These are phyloP conservation scores for Bhutanitis thaidina DNA, from an alignment of 2,888 invertebrate species.

Conservation along the genomic window DNA sequence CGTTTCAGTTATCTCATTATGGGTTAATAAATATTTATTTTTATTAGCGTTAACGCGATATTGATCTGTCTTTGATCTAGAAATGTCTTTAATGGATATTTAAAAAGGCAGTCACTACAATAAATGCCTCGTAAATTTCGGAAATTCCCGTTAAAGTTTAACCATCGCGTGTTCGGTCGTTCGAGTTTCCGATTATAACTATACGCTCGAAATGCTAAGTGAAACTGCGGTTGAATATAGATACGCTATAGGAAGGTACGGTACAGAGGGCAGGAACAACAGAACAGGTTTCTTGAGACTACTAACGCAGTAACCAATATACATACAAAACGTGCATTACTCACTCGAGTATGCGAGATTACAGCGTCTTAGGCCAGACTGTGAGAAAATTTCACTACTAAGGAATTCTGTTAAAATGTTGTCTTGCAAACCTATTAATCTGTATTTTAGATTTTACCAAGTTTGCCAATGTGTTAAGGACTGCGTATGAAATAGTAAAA, in stretches of 20 bases:
- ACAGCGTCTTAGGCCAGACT: conserved; percentile 49
- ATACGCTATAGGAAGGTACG: conserved; percentile 54
- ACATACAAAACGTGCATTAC: conserved; percentile 68
- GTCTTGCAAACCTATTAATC: too few species aligned
- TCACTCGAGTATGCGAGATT: conserved; percentile 60
- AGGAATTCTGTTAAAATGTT: conserved; percentile 8
- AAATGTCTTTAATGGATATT: conserved; percentile 13
- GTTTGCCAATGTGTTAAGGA: too few species aligned
- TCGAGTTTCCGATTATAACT: conserved; percentile 1
- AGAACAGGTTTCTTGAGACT: conserved; percentile 68
- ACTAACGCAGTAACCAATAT: conserved; percentile 76
- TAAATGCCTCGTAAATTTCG: conserved; percentile 12
- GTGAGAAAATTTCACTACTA: conserved; percentile 74
- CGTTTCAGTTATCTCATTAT: conserved; percentile 26
- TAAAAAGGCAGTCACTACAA: conserved; percentile 2
- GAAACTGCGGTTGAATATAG: conserved; percentile 59
- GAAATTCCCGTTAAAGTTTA: conserved; percentile 5
- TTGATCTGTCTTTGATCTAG: conserved; percentile 13
- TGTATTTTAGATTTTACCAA: too few species aligned
- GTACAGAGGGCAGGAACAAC: conserved; percentile 69
- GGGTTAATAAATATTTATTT: conserved; percentile 13
- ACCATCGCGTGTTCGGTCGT: background rate
- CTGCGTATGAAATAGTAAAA: too few species aligned
- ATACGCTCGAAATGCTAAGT: conserved; percentile 40
- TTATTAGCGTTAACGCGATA: conserved; percentile 14